phyloP scores from a whole-genome alignment of 2,888 invertebrate genomes.

The Uropetala carovei region DNA sequence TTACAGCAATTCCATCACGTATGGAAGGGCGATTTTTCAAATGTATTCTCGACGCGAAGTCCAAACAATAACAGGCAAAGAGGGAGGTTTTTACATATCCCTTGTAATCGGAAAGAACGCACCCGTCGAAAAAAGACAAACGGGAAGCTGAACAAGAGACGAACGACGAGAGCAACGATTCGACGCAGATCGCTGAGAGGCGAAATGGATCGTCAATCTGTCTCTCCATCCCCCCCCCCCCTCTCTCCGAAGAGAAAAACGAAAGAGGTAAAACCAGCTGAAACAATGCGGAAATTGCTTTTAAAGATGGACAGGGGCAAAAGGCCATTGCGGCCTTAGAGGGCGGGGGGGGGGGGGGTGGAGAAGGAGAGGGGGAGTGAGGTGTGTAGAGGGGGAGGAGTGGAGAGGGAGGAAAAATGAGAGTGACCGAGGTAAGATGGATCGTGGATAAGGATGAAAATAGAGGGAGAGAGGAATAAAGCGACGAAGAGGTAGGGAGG shows the following conservation, averaged over 20 bases:
- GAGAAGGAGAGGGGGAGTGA: neutral
- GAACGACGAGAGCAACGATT: neutral
- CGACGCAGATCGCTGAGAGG: neutral
- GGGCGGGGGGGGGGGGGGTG: neutral
- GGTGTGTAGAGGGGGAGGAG: neutral
- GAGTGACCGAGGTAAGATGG: neutral
- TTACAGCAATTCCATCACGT: neutral
- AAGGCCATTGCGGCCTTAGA: neutral
- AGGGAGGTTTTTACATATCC: neutral
- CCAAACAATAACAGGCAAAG: conserved; percentile 10
- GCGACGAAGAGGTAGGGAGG: neutral
- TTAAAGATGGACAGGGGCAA: conserved; percentile 2
- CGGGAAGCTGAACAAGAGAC: neutral
- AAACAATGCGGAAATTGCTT: conserved; percentile 27
- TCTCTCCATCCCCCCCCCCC: neutral
- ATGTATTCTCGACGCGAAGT: neutral
- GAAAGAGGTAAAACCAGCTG: conserved; percentile 32
- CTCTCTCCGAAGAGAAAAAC: neutral
- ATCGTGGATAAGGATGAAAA: neutral
- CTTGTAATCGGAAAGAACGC: neutral
- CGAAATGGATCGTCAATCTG: neutral
- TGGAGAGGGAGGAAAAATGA: neutral
- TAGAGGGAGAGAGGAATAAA: neutral
- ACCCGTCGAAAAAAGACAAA: neutral
- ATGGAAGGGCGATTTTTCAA: neutral